Evolutionary conservation across 2,888 invertebrate genomes (phyloP), one percentile per base, ranked within the genome.

Genomic region (Torymus aiolomorphi): DNA sequence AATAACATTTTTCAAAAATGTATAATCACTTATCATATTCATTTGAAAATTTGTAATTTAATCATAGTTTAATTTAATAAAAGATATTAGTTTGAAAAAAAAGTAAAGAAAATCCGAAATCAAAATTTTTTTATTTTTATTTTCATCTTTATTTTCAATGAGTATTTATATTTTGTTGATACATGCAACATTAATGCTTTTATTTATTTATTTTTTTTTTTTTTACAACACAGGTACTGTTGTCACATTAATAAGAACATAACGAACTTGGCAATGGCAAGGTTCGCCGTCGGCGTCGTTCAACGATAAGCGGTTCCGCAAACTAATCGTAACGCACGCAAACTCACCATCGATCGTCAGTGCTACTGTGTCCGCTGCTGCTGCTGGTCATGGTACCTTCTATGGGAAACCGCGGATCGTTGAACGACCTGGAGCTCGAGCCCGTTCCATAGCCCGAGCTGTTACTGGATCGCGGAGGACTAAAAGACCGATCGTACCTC

Each of bases 381-480:
- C 93, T 93, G 88, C 93, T 93, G 18, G 93, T 93, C 91, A 94
- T 91, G 80, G 93, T 92, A 74, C 93, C 93, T 91, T 92, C 89
- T 82, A 90, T 84, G 76, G 87, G 88, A 85, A 88, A 89, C 73
- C 90, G 87, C 54, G 90, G 90, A 86, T 90, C 89, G 85, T 89
- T 90, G 86, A 90, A 90, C 83, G 90, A 90, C 82, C 89, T 87
- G 74, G 90, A 90, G 84, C 90, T 90, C 42, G 90, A 90, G 89
- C 96, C 96, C 10, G 96, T 96, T 78, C 96, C 96, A 88, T 96
- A 96, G 3, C 96, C 96, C 56, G 96, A 96, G 91, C 95, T 96
- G 88, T 95, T 95, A 86, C 94, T 94, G 82, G 96, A 95, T 86
- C 96, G 93, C 72, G 96, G 96, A 67, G 96, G 96, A 65, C 94